Evolutionary conservation across 1,140 invertebrate species (phyloP).

Genomic region (Littorina saxatilis): DNA sequence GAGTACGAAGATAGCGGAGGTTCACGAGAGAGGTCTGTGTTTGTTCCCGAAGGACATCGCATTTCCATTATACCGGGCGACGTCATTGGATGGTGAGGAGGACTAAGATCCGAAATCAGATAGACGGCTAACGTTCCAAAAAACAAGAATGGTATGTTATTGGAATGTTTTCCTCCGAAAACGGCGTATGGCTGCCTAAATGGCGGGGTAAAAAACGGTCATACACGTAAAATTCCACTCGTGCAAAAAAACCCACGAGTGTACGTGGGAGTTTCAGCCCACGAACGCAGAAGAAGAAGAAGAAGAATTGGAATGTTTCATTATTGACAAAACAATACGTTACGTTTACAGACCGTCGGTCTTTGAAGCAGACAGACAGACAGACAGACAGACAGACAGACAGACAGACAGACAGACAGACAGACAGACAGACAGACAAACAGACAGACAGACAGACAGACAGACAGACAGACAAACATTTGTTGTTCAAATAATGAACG

Average conservation of each 20-base stretch:
- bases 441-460: background rate
- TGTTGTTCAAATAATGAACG: no score
- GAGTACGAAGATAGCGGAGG: background rate
- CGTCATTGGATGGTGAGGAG: no score
- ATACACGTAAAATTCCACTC: background rate
- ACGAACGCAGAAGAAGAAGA: background rate
- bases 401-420: background rate
- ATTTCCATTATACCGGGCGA: no score
- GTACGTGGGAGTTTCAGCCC: background rate
- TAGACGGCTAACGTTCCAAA: no score
- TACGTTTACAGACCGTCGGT: background rate
- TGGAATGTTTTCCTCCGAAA: no score
- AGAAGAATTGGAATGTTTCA: no score
- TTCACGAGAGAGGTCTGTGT: background rate
- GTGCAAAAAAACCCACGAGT: background rate
- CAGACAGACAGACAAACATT: constrained; percentile 26
- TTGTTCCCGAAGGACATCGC: background rate
- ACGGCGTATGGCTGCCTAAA: no score
- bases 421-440: background rate
- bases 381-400: background rate
- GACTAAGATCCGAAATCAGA: no score
- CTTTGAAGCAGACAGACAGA: background rate
- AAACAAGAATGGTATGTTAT: no score
- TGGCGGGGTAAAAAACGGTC: no score
- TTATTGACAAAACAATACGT: background rate